Conservation (phyloP, 1,140 invertebrate species). For the Drosophila guanche region DNA sequence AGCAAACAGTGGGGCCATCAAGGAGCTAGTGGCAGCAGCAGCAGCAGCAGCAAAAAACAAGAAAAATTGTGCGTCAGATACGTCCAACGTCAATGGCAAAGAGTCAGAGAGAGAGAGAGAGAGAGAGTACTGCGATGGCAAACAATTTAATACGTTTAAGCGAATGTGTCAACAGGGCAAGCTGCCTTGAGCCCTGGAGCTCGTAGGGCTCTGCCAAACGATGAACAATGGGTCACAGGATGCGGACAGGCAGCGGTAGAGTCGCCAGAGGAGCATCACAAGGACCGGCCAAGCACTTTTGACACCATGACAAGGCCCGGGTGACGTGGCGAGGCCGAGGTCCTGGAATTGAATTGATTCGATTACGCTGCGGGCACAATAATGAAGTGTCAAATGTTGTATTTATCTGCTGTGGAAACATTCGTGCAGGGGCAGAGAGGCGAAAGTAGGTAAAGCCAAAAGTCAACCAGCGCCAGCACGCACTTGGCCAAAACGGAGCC, state of each 20-base stretch:
- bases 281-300: conserved; percentile 74
- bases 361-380: conserved; percentile 82
- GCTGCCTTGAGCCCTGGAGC: conserved; percentile 68
- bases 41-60: conserved; percentile 15
- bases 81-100: conserved; percentile 51
- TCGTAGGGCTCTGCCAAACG: conserved; percentile 36
- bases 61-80: conserved; percentile 60
- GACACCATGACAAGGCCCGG: conserved; percentile 59
- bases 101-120: too few species aligned
- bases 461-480: conserved; percentile 23
- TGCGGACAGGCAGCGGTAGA: conserved; percentile 5
- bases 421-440: conserved; percentile 40
- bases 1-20: conserved; percentile 55
- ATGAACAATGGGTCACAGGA: conserved; percentile 32
- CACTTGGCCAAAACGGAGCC: conserved; percentile 11
- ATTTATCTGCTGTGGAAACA: conserved; percentile 81
- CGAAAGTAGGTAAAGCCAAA: conserved; percentile 35
- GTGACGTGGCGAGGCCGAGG: conserved; percentile 33
- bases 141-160: conserved; percentile 83
- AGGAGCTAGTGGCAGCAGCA: conserved; percentile 5
- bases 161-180: conserved; percentile 83
- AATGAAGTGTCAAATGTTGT: conserved; percentile 83
- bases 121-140: conserved; percentile 63
- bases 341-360: conserved; percentile 78
- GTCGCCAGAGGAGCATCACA: conserved; percentile 18